Evolutionary conservation across 2,113 vertebrate species (phyloP).

Genomic region (Nannospalax galili): DNA sequence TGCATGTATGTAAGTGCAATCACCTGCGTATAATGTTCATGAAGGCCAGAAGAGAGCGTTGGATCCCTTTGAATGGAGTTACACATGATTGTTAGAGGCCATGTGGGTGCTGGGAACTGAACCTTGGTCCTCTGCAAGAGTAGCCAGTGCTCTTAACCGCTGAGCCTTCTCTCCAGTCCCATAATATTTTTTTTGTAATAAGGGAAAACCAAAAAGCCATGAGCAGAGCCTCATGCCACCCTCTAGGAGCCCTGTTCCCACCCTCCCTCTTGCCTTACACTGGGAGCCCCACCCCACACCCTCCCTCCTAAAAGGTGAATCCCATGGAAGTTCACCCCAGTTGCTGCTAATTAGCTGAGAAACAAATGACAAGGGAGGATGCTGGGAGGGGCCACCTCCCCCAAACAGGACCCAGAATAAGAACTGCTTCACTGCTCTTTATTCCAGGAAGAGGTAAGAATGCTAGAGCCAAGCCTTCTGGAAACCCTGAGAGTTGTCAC

Average conservation of each 20-base stretch:
- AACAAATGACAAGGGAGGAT: neutral
- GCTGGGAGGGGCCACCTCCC: neutral
- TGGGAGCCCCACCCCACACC: neutral
- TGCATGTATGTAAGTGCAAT: too few species aligned
- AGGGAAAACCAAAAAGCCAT: neutral
- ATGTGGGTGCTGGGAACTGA: too few species aligned
- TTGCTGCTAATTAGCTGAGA: neutral
- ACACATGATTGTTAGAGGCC: too few species aligned
- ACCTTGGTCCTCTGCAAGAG: too few species aligned
- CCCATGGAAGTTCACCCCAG: neutral
- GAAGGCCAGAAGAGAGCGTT: too few species aligned
- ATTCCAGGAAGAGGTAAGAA: conserved; percentile 10
- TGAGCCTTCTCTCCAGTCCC: too few species aligned
- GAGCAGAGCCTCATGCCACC: neutral
- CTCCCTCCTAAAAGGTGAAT: neutral
- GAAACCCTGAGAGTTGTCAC: neutral
- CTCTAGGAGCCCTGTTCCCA: neutral
- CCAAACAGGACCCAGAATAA: neutral
- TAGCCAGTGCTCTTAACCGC: too few species aligned
- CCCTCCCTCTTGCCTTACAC: neutral
- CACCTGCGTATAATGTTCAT: too few species aligned
- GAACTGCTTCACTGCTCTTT: neutral
- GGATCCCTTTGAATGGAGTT: too few species aligned
- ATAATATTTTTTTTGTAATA: neutral
- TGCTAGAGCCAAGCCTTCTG: conserved; percentile 10